Conservation (phyloP, 2,113 vertebrate species). For the Bucco capensis region DNA sequence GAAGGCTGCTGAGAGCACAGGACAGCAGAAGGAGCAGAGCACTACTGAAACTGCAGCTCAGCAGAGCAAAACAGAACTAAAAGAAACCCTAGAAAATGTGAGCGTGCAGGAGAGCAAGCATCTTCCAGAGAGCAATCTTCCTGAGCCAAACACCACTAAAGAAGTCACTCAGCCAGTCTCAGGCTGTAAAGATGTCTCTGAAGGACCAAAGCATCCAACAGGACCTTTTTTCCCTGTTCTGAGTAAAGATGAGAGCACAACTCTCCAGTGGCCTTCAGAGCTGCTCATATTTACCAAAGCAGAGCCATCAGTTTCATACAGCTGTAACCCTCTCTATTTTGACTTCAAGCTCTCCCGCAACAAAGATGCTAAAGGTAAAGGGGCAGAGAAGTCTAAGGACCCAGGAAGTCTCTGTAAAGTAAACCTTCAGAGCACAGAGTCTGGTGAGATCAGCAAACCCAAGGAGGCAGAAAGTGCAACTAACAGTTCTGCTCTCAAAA, state of each 20-base stretch:
- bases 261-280: constrained; percentile 97
- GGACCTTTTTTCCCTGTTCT: constrained; percentile 94
- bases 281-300: constrained; percentile 92
- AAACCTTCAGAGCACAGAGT: constrained; percentile 22
- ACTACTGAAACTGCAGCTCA: constrained; percentile 7
- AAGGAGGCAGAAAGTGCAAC: constrained; percentile 34
- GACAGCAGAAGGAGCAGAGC: constrained; percentile 66
- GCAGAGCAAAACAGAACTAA: constrained; percentile 56
- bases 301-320: constrained; percentile 91
- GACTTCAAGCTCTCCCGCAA: constrained; percentile 96
- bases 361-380: constrained; percentile 80
- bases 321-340: constrained; percentile 97
- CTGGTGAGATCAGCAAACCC: constrained; percentile 12
- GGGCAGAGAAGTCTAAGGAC: constrained; percentile 70
- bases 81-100: background rate
- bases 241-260: constrained; percentile 96
- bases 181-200: constrained; percentile 60
- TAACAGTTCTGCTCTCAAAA: constrained; percentile 17
- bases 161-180: constrained; percentile 41
- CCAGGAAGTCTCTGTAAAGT: constrained; percentile 44
- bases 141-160: constrained; percentile 26
- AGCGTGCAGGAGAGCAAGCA: constrained; percentile 52
- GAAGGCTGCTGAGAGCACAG: constrained; percentile 23
- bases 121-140: background rate
- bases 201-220: constrained; percentile 83